Percentiles rank a stretch among this genome's conserved stretches.
These are phyloP conservation scores for Eristalis arbustorum DNA, from an alignment of 2,888 invertebrate species.

Conservation along the genomic window DNA sequence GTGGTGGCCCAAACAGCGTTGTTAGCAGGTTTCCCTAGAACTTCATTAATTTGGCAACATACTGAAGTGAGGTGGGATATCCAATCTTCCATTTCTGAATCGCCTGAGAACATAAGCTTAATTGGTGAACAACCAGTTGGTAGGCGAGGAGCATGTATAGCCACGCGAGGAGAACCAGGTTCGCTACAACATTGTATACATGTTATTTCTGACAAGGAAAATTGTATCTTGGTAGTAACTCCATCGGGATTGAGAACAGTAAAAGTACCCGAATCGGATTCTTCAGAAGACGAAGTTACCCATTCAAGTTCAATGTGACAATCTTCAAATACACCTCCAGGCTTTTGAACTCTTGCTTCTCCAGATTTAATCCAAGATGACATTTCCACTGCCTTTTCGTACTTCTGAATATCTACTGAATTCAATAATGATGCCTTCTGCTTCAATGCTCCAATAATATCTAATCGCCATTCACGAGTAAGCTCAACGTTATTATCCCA, in stretches of 20 bases:
- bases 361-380: constrained; percentile 93
- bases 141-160: constrained; percentile 86
- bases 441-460: constrained; percentile 86
- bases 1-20: constrained; percentile 90
- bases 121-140: constrained; percentile 82
- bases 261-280: constrained; percentile 87
- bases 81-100: constrained; percentile 95
- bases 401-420: constrained; percentile 82
- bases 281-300: constrained; percentile 84
- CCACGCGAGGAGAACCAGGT: constrained; percentile 88
- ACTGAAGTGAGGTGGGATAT: constrained; percentile 89
- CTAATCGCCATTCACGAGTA: constrained; percentile 87
- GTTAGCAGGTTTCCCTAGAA: constrained; percentile 86
- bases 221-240: constrained; percentile 86
- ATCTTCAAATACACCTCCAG: constrained; percentile 84
- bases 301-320: constrained; percentile 91
- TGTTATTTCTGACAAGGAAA: constrained; percentile 88
- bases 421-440: constrained; percentile 81
- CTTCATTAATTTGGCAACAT: constrained; percentile 87
- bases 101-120: constrained; percentile 89
- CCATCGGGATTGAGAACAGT: constrained; percentile 90
- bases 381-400: constrained; percentile 90
- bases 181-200: constrained; percentile 90
- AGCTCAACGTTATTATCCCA: constrained; percentile 83
- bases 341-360: constrained; percentile 86